Base-by-base conservation (phyloP, 2,888 invertebrate genomes). In the Cheiracanthium punctorium region DNA sequence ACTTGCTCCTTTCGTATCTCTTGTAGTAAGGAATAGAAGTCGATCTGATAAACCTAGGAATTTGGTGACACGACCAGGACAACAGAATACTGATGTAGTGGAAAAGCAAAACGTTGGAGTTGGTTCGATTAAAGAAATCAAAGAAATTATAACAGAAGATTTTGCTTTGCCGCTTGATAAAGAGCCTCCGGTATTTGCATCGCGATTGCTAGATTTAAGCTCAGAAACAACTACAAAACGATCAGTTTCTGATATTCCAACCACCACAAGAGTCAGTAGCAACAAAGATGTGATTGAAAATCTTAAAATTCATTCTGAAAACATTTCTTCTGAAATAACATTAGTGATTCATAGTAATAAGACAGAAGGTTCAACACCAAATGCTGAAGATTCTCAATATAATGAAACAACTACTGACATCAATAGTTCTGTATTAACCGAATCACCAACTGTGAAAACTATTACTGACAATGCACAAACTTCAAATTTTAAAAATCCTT, bases 1-100 rank as follows among this genome's bases (percentile, higher is more conserved):
- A 24, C 81, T 87, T 24, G 76, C 81, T 80, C 81, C 86, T 0
- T 87, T 76, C 1, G 86, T 87, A 1, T 81, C 81, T 12, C 37
- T 87, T 12, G 81, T 87, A 8, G 74, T 87, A 10, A 71, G 86
- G 24, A 69, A 73, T 12, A n/a, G 58, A 58, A 58, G 4, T 12
- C 20, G 24, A 5, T 58, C 58, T 24, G 58, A 58, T 7, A 58
- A 17, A 24, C 58, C 58, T 24, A 20, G 24, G 12, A 58, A 24
- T 24, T 5, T 24, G 7, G 1, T 17, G 4, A 2, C 58, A 7
- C 8, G 58, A 17, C n/a, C n/a, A 24, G 17, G 20, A 17, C 58
- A 58, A 5, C 20, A 58, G 24, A 58, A 58, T 58, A 5, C 7
- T 58, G 24, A 58, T 24, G 24, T 58, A 1, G 24, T 24, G 4